A percentile compares a stretch with the other conserved stretches of the same genome.
phyloP scores from a whole-genome alignment of 2,888 invertebrate species.

The Melieria omissa region DNA sequence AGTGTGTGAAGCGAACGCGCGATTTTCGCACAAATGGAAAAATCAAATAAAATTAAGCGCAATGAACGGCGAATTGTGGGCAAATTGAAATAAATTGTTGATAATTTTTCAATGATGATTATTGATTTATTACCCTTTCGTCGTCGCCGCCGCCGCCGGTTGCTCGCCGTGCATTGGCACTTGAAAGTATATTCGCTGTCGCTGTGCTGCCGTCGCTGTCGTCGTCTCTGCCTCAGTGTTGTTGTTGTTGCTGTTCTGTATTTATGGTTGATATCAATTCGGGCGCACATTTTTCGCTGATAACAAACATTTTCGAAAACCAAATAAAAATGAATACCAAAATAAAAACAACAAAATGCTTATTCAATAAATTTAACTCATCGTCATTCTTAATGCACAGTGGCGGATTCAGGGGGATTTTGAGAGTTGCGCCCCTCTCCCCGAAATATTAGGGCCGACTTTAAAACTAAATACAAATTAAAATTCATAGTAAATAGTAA shows the following conservation, averaged over 20 bases:
- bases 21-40: background rate
- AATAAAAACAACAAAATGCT: too few species aligned
- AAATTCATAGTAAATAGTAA: background rate
- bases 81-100: conserved; percentile 49
- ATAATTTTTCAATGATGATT: conserved; percentile 30
- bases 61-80: conserved; percentile 22
- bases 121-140: conserved; percentile 30
- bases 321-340: too few species aligned
- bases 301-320: too few species aligned
- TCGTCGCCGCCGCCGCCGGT: background rate
- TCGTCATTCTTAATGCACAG: too few species aligned
- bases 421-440: too few species aligned
- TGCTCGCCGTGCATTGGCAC: background rate
- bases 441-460: too few species aligned
- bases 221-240: background rate
- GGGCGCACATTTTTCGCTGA: background rate
- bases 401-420: too few species aligned
- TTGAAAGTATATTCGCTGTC: conserved; percentile 28
- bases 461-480: too few species aligned
- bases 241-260: background rate
- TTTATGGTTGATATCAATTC: background rate
- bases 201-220: conserved; percentile 13
- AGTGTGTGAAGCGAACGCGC: conserved; percentile 37
- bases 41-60: background rate
- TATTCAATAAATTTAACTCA: too few species aligned